phyloP scores from a whole-genome alignment of 2,797 vertebrate genomes.

The Chaetophractus vellerosus region DNA sequence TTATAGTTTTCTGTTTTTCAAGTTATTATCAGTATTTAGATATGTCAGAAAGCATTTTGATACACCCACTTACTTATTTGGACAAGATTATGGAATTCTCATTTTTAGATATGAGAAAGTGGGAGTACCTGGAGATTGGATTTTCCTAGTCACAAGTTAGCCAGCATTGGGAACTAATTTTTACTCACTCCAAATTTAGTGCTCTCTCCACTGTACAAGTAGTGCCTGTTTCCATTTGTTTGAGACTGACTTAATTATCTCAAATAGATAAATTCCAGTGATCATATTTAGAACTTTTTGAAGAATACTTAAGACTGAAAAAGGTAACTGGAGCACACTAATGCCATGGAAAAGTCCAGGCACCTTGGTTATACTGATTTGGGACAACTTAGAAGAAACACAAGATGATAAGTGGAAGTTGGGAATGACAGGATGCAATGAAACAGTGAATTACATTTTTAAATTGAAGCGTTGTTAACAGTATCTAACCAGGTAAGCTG shows the following conservation, averaged over 20 bases:
- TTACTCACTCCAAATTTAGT: neutral
- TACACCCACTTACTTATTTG: neutral
- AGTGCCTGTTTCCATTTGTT: slow-evolving; percentile 2
- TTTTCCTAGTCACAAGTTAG: neutral
- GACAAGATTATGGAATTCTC: slow-evolving; percentile 11
- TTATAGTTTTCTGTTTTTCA: slow-evolving; percentile 31
- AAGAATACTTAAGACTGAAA: slow-evolving; percentile 49
- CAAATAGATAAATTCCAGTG: slow-evolving; percentile 34
- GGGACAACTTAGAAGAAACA: slow-evolving; percentile 34
- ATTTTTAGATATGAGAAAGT: slow-evolving; percentile 3
- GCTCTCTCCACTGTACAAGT: neutral
- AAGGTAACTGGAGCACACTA: neutral
- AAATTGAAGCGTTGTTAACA: neutral
- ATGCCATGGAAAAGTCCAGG: slow-evolving; percentile 5
- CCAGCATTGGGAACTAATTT: slow-evolving; percentile 38
- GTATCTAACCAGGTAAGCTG: neutral
- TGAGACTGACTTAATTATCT: slow-evolving; percentile 8
- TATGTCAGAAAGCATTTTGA: slow-evolving; percentile 48
- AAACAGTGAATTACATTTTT: slow-evolving; percentile 5
- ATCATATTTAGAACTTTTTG: slow-evolving; percentile 44
- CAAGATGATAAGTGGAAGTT: neutral
- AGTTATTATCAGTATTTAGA: neutral
- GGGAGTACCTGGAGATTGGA: slow-evolving; percentile 28
- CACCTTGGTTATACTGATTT: slow-evolving; percentile 1
- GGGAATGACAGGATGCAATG: neutral